Base-by-base conservation (phyloP, 2,797 vertebrate genomes). In the Remorina albescens region DNA sequence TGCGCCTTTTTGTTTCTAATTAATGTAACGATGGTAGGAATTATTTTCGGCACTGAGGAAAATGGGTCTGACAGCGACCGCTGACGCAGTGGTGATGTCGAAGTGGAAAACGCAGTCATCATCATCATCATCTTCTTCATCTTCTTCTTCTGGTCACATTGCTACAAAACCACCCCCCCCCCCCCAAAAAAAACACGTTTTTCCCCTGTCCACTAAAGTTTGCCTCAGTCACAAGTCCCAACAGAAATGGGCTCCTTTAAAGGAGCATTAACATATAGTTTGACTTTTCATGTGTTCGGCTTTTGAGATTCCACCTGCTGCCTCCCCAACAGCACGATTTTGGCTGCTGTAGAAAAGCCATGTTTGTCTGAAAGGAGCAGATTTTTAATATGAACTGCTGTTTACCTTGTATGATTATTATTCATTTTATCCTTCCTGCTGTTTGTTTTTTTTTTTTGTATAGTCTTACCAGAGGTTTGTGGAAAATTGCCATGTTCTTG, bases 1-100 rank as follows among this genome's bases (percentile, higher is more conserved):
- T 78, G 69, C 51, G 71, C 69, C 55, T 78, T 84, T 84, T 84
- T 76, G 72, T 61, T 82, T 86, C 86, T 81, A 81, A 91, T 91
- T 84, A 84, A 74, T 51, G 32, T 71, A 82, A 84, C 64, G 26
- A 80, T 76, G 60, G 61, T 56, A 72, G 74, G 74, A 74, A 74
- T 80, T 50, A 54, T 83, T 83, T 77, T 77, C 80, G 80, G 71
- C 76, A 49, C 47, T 34, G 70, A 64, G 55, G 61, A 61, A 50
- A 83, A 83, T 37, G 42, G 69, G 72, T 58, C 54, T 9, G 54
- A 60, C 82, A 64, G 69, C 51, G 69, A 80, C 74, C 61, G 18
- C 57, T 86, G 87, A 89, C 58, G 88, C 82, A 83, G 54, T 21
- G 63, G 6, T 63, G 50, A 67, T 80, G 78, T 81, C 81, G 74